phyloP scores from a whole-genome alignment of 2,797 vertebrate species.

The Steatocranus sp. region DNA sequence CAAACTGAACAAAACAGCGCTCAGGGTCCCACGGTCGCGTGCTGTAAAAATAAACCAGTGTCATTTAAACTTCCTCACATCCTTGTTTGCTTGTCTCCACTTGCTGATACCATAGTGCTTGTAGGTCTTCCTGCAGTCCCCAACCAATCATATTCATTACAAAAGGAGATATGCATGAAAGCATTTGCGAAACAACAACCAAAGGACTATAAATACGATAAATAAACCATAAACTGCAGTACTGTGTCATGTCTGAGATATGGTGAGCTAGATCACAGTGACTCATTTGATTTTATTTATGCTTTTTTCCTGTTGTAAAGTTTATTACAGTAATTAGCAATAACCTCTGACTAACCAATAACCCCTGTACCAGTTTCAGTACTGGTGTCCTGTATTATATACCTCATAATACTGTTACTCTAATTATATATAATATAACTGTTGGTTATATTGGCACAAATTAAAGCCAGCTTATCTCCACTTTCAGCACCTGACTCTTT shows the following conservation, averaged over 20 bases:
- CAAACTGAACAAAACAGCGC: slow-evolving; percentile 84
- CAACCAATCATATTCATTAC: not conserved
- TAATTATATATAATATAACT: not conserved
- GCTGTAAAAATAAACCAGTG: slow-evolving; percentile 58
- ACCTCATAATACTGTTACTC: not conserved
- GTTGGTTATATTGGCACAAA: not conserved
- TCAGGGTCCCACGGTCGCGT: slow-evolving; percentile 85
- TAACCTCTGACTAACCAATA: not conserved
- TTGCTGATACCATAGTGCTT: not conserved
- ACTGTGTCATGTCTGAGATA: fast-evolving
- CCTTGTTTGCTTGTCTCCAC: not conserved
- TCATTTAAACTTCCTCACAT: not conserved
- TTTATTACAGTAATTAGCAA: not conserved
- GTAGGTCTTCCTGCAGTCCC: not conserved
- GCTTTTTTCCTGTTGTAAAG: not conserved
- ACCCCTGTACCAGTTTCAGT: fast-evolving
- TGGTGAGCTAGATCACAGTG: not conserved
- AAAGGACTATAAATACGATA: not conserved
- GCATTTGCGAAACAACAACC: not conserved
- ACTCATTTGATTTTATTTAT: fast-evolving
- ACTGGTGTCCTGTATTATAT: fast-evolving
- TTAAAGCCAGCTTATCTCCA: not conserved
- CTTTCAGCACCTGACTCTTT: not conserved
- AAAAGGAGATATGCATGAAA: not conserved
- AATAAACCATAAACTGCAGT: not conserved